These are phyloP conservation scores for Yponomeuta sedellus DNA, from an alignment of 2,888 invertebrate genomes.

Conservation along the genomic window DNA sequence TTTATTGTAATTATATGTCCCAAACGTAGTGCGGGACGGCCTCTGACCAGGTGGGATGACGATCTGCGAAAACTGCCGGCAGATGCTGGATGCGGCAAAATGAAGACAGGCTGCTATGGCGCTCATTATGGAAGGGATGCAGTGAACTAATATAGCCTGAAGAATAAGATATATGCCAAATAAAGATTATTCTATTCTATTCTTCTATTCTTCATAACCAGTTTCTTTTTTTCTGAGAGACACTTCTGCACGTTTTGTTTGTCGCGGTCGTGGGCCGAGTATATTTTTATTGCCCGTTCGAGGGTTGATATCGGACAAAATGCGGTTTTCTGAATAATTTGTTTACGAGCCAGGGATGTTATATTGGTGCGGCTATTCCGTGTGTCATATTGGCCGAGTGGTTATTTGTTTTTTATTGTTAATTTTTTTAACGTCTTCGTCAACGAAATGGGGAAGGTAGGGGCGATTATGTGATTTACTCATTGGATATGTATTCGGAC, in stretches of 20 bases:
- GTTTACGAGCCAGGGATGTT: slow-evolving; percentile 48
- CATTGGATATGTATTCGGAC: too few relatives aligned
- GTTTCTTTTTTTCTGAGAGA: not conserved
- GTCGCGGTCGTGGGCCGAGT: slow-evolving; percentile 27
- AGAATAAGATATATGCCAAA: too few relatives aligned
- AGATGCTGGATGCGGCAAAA: too few relatives aligned
- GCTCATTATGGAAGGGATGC: too few relatives aligned
- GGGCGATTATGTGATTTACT: too few relatives aligned
- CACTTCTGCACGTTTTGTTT: not conserved
- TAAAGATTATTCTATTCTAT: too few relatives aligned
- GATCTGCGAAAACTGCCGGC: too few relatives aligned
- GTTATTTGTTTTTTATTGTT: not conserved
- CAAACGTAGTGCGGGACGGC: too few relatives aligned
- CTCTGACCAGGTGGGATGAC: too few relatives aligned
- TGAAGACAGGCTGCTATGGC: too few relatives aligned
- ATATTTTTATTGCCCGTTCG: slow-evolving; percentile 50
- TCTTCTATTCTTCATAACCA: not conserved
- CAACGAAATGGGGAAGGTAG: not conserved
- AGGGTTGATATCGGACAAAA: slow-evolving; percentile 41
- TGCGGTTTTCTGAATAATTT: slow-evolving; percentile 63
- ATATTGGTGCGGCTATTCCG: slow-evolving; percentile 56
- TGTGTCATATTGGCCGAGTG: slow-evolving; percentile 19
- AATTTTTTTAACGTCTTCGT: not conserved
- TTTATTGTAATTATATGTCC: too few relatives aligned
- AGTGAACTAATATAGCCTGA: too few relatives aligned